These are phyloP conservation scores for Progne subis DNA, from an alignment of 2,113 vertebrate species.

Conservation along the genomic window DNA sequence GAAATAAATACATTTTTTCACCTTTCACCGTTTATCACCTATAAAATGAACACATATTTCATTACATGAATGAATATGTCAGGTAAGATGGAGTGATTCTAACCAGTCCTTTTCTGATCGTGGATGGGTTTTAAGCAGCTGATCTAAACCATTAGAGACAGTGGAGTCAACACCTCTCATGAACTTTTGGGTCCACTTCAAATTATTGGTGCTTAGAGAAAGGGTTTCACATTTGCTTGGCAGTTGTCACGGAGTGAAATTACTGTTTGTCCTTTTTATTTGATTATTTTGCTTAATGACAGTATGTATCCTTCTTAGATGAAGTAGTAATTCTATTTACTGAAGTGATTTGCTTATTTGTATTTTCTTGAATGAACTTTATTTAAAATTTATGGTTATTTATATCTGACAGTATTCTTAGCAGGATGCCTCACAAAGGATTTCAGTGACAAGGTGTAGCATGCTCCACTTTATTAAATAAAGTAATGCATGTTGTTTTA, in stretches of 20 bases:
- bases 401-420: background rate
- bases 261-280: background rate
- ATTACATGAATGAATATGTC: background rate
- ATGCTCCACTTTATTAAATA: background rate
- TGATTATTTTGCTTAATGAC: background rate
- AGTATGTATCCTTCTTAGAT: background rate
- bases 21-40: background rate
- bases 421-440: background rate
- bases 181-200: background rate
- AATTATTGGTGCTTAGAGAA: background rate
- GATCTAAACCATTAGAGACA: background rate
- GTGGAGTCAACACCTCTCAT: fast-evolving
- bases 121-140: background rate
- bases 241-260: background rate
- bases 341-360: background rate
- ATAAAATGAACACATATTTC: background rate
- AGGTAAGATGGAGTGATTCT: background rate
- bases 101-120: background rate
- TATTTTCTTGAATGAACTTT: background rate
- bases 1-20: background rate
- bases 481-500: background rate
- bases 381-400: background rate
- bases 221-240: background rate
- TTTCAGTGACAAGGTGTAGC: background rate
- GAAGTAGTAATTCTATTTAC: background rate